A percentile compares a stretch with the other conserved stretches of the same genome.
Evolutionary conservation across 2,888 invertebrate species (phyloP).

Genomic region (Resseliella maxima): DNA sequence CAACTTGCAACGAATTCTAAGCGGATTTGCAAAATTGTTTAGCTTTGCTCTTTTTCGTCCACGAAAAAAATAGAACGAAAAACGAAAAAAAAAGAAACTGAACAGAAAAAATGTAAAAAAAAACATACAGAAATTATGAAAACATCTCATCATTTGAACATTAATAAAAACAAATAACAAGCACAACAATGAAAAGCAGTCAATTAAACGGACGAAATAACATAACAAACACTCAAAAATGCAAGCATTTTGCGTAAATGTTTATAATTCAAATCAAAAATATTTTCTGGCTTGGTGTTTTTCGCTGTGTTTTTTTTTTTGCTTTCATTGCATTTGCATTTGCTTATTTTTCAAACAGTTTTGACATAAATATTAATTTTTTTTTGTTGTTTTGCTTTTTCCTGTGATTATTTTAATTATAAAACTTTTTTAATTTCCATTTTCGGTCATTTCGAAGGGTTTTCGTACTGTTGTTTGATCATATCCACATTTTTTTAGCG

Average conservation of each 20-base stretch:
- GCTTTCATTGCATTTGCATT: neutral
- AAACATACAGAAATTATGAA: neutral
- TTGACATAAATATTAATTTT: neutral
- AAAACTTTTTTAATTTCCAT: neutral
- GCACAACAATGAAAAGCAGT: neutral
- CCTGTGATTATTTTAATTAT: neutral
- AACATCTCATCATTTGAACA: neutral
- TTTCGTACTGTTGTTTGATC: conserved; percentile 46
- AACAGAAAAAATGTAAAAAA: neutral
- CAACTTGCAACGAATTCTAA: neutral
- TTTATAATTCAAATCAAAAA: neutral
- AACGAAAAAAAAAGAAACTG: neutral
- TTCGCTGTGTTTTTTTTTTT: neutral
- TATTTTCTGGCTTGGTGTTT: neutral
- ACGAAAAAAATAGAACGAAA: neutral
- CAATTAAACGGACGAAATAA: conserved; percentile 9
- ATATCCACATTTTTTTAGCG: conserved; percentile 5
- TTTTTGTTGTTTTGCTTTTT: neutral
- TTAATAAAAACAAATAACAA: neutral
- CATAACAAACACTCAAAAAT: conserved; percentile 43
- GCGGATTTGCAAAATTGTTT: conserved; percentile 8
- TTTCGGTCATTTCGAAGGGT: conserved; percentile 7
- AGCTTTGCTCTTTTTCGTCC: neutral
- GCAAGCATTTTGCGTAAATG: conserved; percentile 22
- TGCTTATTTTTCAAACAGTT: neutral